Evolutionary conservation across 2,113 vertebrate genomes (phyloP).

Genomic region (Sapajus apella): DNA sequence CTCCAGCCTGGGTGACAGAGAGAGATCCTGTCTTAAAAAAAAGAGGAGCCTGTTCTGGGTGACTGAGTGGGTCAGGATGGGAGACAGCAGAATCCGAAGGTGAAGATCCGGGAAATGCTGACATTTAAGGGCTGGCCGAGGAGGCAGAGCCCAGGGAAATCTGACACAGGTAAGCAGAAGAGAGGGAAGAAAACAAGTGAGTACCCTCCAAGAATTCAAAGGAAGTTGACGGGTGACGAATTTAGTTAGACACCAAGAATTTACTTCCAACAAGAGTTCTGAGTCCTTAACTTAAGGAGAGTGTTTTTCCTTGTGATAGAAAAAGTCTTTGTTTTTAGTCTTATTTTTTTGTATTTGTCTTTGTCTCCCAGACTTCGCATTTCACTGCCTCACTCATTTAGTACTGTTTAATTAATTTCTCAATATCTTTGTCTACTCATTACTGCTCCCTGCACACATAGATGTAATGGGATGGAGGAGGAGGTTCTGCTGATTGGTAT

Average conservation of each 20-base stretch:
- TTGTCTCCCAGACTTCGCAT: not conserved
- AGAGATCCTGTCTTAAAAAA: not conserved
- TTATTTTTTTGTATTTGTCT: slow-evolving; percentile 13
- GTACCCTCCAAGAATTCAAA: not conserved
- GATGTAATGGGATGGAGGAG: slow-evolving; percentile 2
- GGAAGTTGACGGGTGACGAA: not conserved
- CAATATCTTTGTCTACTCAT: slow-evolving; percentile 3
- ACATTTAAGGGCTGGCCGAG: not conserved
- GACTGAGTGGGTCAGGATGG: not conserved
- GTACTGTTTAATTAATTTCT: slow-evolving; percentile 60
- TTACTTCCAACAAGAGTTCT: not conserved
- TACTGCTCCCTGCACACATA: slow-evolving; percentile 36
- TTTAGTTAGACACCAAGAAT: not conserved
- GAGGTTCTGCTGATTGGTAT: slow-evolving; percentile 32
- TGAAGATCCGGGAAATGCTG: not conserved
- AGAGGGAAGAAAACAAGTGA: not conserved
- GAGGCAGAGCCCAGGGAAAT: not conserved
- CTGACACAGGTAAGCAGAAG: not conserved
- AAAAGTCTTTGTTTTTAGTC: slow-evolving; percentile 2
- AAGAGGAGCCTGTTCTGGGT: not conserved
- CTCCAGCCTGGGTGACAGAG: not conserved
- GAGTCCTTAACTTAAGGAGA: not conserved
- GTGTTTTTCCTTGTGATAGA: not conserved
- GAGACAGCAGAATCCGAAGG: not conserved
- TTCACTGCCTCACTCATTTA: slow-evolving; percentile 36